phyloP scores from a whole-genome alignment of 2,888 invertebrate species.

The Tetheella fluctuosa region DNA sequence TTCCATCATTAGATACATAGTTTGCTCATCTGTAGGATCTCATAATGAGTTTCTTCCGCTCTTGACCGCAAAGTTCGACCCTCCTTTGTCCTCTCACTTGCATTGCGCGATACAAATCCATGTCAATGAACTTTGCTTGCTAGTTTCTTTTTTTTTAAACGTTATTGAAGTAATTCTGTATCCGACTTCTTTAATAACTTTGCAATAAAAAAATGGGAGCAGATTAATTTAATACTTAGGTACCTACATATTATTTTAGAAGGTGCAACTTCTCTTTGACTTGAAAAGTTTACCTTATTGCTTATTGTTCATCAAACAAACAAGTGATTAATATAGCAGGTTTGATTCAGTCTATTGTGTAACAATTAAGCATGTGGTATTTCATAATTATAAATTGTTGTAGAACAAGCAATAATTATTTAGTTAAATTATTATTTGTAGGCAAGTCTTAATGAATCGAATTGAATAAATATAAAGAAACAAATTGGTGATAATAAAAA shows the following conservation, averaged over 20 bases:
- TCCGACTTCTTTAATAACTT: not conserved
- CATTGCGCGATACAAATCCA: slow-evolving; percentile 40
- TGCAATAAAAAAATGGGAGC: not conserved
- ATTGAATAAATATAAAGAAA: not conserved
- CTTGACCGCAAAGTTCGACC: slow-evolving; percentile 53
- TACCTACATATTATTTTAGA: not conserved
- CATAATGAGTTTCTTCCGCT: slow-evolving; percentile 63
- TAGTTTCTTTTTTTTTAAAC: not conserved
- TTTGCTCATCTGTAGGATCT: slow-evolving; percentile 48
- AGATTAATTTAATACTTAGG: not conserved
- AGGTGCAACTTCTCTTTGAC: not conserved
- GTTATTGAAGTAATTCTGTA: not conserved
- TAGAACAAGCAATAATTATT: not conserved
- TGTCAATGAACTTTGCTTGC: slow-evolving; percentile 50
- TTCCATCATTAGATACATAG: slow-evolving; percentile 16
- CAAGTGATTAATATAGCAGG: not conserved
- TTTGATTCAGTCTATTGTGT: not conserved
- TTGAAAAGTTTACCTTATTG: not conserved
- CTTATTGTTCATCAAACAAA: not conserved
- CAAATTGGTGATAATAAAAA: not conserved
- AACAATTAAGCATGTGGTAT: slow-evolving; percentile 2
- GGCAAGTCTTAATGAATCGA: not conserved
- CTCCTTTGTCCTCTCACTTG: slow-evolving; percentile 44
- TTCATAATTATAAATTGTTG: slow-evolving; percentile 2
- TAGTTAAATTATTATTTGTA: not conserved